A percentile compares a stretch with the other conserved stretches of the same genome.
These are phyloP conservation scores for Pomatostomus ruficeps DNA, from an alignment of 2,113 vertebrate species.

Conservation along the genomic window DNA sequence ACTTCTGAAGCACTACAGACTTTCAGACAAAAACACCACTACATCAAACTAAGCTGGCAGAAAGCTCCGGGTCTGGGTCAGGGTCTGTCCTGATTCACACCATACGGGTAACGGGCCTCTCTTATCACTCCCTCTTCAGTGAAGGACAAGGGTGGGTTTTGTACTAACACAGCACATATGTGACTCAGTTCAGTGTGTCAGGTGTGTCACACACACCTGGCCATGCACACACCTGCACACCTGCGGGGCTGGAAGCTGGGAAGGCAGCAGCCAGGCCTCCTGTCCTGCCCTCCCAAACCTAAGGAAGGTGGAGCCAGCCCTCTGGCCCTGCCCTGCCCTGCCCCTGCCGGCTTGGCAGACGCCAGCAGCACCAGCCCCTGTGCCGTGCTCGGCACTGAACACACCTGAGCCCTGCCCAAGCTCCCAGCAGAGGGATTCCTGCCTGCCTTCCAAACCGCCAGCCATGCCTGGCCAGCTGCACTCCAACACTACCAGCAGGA, in stretches of 20 bases:
- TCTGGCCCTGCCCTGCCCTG: not conserved
- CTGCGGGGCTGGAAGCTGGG: not conserved
- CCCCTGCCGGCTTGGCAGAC: not conserved
- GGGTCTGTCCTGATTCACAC: not conserved
- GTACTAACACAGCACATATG: not conserved
- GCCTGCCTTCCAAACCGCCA: not conserved
- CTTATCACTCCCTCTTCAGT: not conserved
- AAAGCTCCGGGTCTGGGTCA: not conserved
- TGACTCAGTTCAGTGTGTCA: not conserved
- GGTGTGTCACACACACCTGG: not conserved
- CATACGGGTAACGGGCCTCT: not conserved
- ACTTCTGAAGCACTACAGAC: not conserved
- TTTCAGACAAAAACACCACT: not conserved
- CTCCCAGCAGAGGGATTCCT: not conserved
- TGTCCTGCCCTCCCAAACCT: not conserved
- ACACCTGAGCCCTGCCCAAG: not conserved
- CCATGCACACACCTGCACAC: accelerated
- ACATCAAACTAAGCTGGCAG: not conserved
- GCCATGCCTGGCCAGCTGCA: not conserved
- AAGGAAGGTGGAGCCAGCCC: not conserved
- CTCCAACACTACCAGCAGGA: not conserved
- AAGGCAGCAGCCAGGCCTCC: not conserved
- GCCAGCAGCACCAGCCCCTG: not conserved
- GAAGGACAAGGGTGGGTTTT: not conserved
- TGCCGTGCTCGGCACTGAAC: not conserved